These are phyloP conservation scores for Lepilemur septentrionalis DNA, from an alignment of 2,797 vertebrate species.

Conservation along the genomic window DNA sequence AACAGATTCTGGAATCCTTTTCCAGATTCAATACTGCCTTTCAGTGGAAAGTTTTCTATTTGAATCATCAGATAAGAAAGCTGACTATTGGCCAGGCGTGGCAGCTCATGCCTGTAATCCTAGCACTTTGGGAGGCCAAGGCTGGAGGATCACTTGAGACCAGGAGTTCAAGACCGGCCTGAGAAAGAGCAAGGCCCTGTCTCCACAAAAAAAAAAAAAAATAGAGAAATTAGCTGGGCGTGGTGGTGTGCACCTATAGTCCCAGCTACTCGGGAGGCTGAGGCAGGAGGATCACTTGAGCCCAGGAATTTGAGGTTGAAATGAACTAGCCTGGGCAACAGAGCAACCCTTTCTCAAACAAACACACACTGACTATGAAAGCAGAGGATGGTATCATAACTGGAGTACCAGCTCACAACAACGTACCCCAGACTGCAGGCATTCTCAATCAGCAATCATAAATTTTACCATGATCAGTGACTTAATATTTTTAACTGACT, in stretches of 20 bases:
- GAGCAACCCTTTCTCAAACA: background rate
- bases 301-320: background rate
- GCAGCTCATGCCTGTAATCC: background rate
- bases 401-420: background rate
- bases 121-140: background rate
- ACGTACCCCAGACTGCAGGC: background rate
- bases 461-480: background rate
- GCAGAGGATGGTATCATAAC: background rate
- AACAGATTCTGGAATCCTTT: background rate
- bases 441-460: background rate
- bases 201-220: background rate
- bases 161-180: background rate
- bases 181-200: background rate
- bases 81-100: rapidly evolving
- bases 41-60: background rate
- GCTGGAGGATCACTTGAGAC: background rate
- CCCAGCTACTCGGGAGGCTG: background rate
- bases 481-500: background rate
- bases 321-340: background rate
- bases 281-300: background rate
- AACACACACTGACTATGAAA: background rate
- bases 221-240: background rate
- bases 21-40: background rate
- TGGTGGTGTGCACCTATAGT: background rate
- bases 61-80: background rate